Conservation (phyloP, 1,140 invertebrate genomes). For the Drosophila trapezifrons region DNA sequence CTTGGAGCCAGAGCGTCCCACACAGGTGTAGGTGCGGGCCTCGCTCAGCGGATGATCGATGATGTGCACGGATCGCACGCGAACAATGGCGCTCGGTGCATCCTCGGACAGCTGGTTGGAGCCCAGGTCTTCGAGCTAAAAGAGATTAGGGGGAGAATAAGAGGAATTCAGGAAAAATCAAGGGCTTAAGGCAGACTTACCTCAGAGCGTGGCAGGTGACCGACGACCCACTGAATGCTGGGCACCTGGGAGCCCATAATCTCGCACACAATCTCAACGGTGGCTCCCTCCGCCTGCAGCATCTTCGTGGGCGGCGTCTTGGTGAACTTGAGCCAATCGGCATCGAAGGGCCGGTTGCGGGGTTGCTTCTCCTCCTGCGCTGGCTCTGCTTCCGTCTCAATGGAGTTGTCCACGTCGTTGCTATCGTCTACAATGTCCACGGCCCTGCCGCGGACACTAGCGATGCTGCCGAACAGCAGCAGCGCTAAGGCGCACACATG, state of each 20-base stretch:
- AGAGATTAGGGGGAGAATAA: background rate
- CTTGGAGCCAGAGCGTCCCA: conserved; percentile 87
- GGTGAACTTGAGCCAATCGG: conserved; percentile 85
- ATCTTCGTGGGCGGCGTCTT: conserved; percentile 83
- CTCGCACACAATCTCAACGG: conserved; percentile 88
- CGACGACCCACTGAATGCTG: conserved; percentile 88
- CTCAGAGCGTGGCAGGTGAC: conserved; percentile 86
- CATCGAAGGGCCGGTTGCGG: conserved; percentile 53
- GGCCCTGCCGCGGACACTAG: conserved; percentile 64
- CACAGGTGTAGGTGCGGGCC: conserved; percentile 87
- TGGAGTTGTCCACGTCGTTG: conserved; percentile 79
- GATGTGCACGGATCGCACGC: conserved; percentile 88
- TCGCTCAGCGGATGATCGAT: conserved; percentile 75
- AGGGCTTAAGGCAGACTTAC: conserved; percentile 79
- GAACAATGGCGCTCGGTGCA: conserved; percentile 86
- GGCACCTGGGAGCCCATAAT: conserved; percentile 88
- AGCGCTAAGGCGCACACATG: conserved; percentile 79
- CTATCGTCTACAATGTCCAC: conserved; percentile 73
- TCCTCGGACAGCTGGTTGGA: conserved; percentile 85
- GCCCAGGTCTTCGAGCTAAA: conserved; percentile 70
- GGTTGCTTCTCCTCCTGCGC: conserved; percentile 43
- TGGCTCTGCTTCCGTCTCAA: conserved; percentile 56
- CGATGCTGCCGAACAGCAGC: conserved; percentile 70
- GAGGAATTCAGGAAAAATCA: background rate
- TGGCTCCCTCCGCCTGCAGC: conserved; percentile 83